Base-by-base conservation (phyloP, 2,113 vertebrate genomes). In the Manacus vitellinus region DNA sequence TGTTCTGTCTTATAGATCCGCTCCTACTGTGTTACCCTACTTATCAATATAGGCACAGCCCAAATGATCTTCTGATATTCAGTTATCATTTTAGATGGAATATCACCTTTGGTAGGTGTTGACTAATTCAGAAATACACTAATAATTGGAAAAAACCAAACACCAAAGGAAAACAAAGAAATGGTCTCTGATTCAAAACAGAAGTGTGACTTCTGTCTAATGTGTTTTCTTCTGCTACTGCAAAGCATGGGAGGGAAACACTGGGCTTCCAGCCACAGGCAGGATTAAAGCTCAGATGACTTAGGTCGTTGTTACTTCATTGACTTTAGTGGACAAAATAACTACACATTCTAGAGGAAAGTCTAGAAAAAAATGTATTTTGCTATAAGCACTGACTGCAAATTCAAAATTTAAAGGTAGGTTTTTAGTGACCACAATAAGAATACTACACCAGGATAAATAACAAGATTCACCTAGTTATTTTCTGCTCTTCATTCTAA, bases 71-170 rank as follows among this genome's bases (percentile, higher is more conserved):
- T 58, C 43, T 59, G 51, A 27, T 70, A 41, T 4, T 83, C 43
- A 5, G 27, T 54, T 85, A 49, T 17, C 19, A 39, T 65, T 89
- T 79, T 44, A 91, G 5, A 37, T 62, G 46, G 17, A 68, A 21
- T 51, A 44, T 61, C 44, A 66, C 15, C 30, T 91, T 77, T 88
- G 52, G 12, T 63, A 67, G 12, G 8, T 63, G 25, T 72, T 91
- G n/a, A 35, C 2, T 66, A 63, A n/a, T 43, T 58, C 8, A 66
- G 35, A 81, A 89, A 65, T 35, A 56, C 46, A 23, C 9, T 22
- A 62, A 43, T 1, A 54, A 51, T 52, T 39, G 1, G 19, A 2
- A 13, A 70, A 4, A 1, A 0, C 5, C 4, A 58, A 52, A 39
- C 31, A 39, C 6, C 20, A 46, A 75, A 75, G 6, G 5, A 21